Conservation (phyloP, 1,140 invertebrate genomes). For the Penaeus indicus region DNA sequence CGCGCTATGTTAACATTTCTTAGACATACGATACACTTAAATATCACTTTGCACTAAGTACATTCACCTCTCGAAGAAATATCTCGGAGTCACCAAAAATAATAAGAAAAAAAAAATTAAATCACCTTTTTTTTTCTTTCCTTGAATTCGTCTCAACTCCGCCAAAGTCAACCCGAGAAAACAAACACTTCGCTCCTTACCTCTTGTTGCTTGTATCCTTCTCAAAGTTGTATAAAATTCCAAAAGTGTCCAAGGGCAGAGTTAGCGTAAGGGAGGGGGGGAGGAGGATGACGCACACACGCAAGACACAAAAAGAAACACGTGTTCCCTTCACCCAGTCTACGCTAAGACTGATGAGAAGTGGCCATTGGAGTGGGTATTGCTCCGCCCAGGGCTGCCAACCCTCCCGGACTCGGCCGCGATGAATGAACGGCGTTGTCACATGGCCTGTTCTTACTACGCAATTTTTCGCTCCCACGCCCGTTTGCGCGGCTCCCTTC, state of each 20-base stretch:
- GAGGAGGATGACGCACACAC: background rate
- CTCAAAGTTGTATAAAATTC: no score
- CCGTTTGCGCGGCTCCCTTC: background rate
- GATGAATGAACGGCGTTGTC: constrained; percentile 46
- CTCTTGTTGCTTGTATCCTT: no score
- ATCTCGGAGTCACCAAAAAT: background rate
- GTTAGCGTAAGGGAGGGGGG: background rate
- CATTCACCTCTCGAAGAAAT: no score
- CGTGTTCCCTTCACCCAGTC: constrained; percentile 42
- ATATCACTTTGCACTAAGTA: no score
- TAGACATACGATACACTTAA: no score
- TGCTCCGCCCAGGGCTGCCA: constrained; percentile 56
- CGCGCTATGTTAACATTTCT: no score
- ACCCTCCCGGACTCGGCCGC: constrained; percentile 20
- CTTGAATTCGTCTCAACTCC: no score
- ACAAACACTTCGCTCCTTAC: no score
- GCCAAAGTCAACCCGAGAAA: no score
- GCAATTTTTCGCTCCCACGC: background rate
- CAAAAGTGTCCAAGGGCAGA: background rate
- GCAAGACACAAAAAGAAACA: constrained; percentile 28
- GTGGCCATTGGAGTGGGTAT: constrained; percentile 50
- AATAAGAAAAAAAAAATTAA: background rate
- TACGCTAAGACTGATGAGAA: constrained; percentile 58
- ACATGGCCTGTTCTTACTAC: background rate
- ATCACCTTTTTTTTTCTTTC: background rate